phyloP scores from a whole-genome alignment of 2,888 invertebrate genomes.

The Danaus chrysippus region DNA sequence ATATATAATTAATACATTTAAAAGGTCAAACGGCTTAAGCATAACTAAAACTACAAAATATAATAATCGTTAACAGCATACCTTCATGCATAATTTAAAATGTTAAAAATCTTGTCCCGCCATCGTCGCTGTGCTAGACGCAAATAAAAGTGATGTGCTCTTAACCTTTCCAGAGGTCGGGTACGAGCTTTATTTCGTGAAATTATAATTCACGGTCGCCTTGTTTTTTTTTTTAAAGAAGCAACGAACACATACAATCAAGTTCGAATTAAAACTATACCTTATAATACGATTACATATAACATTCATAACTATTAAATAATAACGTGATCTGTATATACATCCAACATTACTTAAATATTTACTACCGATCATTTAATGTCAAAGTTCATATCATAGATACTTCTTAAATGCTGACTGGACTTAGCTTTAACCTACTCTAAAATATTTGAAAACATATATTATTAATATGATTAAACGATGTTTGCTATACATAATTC shows the following conservation, averaged over 20 bases:
- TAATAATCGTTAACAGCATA: conserved; percentile 33
- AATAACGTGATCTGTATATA: too few relatives aligned
- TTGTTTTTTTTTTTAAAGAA: conserved; percentile 39
- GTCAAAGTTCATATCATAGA: too few relatives aligned
- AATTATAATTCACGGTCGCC: conserved; percentile 68
- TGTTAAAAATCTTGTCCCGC: conserved; percentile 49
- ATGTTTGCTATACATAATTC: too few relatives aligned
- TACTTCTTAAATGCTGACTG: too few relatives aligned
- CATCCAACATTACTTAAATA: too few relatives aligned
- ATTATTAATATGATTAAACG: too few relatives aligned
- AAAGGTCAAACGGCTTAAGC: conserved; percentile 35
- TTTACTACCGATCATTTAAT: too few relatives aligned
- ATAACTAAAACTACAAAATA: conserved; percentile 31
- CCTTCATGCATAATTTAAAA: conserved; percentile 35
- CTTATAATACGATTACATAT: neutral
- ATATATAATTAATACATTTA: conserved; percentile 20
- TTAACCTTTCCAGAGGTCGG: conserved; percentile 72
- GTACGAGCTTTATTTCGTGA: conserved; percentile 58
- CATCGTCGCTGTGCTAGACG: conserved; percentile 47
- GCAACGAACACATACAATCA: conserved; percentile 2
- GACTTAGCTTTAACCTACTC: too few relatives aligned
- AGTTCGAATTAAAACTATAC: neutral
- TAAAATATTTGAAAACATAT: too few relatives aligned
- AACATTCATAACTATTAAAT: too few relatives aligned
- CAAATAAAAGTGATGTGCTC: conserved; percentile 70